These are phyloP conservation scores for Oostethus manadensis DNA, from an alignment of 2,113 vertebrate genomes.

Conservation along the genomic window DNA sequence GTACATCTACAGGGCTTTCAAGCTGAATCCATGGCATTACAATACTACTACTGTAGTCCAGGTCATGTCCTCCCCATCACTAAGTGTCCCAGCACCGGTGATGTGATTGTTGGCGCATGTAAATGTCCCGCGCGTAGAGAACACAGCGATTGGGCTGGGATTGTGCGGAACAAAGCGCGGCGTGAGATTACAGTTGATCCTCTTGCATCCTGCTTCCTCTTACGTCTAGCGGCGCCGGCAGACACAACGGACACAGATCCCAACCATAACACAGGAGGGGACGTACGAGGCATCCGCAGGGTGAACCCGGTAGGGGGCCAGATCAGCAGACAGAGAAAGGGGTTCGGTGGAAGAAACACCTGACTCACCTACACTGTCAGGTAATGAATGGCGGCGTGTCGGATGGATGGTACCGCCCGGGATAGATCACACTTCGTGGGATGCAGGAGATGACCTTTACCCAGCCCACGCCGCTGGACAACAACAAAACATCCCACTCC, in stretches of 20 bases:
- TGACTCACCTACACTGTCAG: conserved; percentile 38
- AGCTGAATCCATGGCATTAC: too few species aligned
- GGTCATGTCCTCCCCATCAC: conserved; percentile 21
- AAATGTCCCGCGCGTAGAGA: conserved; percentile 61
- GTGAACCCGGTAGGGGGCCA: conserved; percentile 31
- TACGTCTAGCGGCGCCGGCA: conserved; percentile 56
- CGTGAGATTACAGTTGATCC: conserved; percentile 70
- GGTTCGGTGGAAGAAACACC: conserved; percentile 9
- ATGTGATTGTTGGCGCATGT: conserved; percentile 67
- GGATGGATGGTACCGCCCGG: conserved; percentile 36
- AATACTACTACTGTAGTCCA: conserved; percentile 11
- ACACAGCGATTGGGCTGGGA: conserved; percentile 59
- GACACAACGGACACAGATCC: conserved; percentile 65
- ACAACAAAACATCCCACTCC: conserved; percentile 43
- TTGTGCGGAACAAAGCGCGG: conserved; percentile 66
- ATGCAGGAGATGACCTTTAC: conserved; percentile 55
- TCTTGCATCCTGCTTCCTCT: conserved; percentile 69
- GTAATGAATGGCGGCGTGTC: conserved; percentile 42
- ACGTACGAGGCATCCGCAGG: conserved; percentile 25
- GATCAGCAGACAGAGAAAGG: conserved; percentile 46
- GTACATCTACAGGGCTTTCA: too few species aligned
- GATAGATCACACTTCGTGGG: conserved; percentile 45
- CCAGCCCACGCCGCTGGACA: conserved; percentile 43
- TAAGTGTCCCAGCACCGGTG: conserved; percentile 30
- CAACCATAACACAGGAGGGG: conserved; percentile 51